Percentiles rank a stretch among this genome's conserved stretches.
These are phyloP conservation scores for Himalopsyche tibetana DNA, from an alignment of 2,888 invertebrate species.

Conservation along the genomic window DNA sequence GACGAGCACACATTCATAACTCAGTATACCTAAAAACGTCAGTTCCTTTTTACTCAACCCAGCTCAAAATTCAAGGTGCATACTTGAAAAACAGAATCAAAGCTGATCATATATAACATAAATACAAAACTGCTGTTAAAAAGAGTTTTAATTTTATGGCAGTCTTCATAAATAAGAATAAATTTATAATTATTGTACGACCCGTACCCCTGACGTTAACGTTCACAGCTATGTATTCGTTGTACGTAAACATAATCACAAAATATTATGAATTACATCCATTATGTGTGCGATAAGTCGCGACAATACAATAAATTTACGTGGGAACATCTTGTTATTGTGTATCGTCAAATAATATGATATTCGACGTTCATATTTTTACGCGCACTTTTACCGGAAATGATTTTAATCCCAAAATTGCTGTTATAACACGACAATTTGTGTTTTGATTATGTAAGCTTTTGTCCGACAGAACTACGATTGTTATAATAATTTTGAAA, in stretches of 20 bases:
- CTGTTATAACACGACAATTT: conserved; percentile 53
- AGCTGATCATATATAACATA: no score
- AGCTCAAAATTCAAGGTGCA: no score
- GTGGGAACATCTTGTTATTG: conserved; percentile 51
- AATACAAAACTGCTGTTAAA: no score
- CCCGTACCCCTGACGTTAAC: no score
- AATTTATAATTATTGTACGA: no score
- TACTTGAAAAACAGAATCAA: no score
- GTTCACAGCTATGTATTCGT: background rate
- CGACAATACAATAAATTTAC: conserved; percentile 5
- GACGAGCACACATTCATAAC: no score
- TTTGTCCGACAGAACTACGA: background rate
- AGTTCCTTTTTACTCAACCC: no score
- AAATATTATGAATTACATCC: background rate
- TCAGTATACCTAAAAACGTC: no score
- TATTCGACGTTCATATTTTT: conserved; percentile 45
- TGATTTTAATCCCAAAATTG: conserved; percentile 51
- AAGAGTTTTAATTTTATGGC: no score
- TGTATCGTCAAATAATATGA: conserved; percentile 35
- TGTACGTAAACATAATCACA: background rate
- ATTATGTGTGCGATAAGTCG: background rate
- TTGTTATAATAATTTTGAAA: conserved; percentile 7
- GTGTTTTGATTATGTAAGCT: conserved; percentile 53
- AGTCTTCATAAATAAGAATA: no score
- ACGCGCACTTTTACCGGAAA: conserved; percentile 60